A percentile compares a stretch with the other conserved stretches of the same genome.
Conservation (phyloP, 2,888 invertebrate genomes). For the Diogma glabrata region DNA sequence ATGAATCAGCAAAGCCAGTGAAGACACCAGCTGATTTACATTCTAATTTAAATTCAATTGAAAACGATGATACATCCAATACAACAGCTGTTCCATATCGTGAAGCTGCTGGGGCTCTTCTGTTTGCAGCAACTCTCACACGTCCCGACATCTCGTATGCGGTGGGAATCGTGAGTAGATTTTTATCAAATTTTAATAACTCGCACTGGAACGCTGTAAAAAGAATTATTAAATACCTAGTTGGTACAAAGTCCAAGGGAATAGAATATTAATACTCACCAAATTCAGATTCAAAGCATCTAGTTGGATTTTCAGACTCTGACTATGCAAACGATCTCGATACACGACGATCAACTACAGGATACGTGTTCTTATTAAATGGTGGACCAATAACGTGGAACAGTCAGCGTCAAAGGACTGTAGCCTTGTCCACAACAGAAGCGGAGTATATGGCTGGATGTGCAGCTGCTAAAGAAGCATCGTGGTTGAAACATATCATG, state of each 20-base stretch:
- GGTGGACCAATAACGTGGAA: neutral
- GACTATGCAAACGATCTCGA: neutral
- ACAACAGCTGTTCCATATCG: conserved; percentile 6
- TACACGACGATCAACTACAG: neutral
- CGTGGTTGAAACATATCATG: neutral
- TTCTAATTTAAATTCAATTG: neutral
- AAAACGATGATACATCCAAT: neutral
- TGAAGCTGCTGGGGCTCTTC: conserved; percentile 20
- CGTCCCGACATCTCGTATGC: conserved; percentile 22
- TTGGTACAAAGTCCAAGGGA: neutral
- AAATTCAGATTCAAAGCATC: neutral
- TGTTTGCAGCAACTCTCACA: conserved; percentile 18
- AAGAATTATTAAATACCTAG: conserved; percentile 3
- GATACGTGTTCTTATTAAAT: neutral
- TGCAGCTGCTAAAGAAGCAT: neutral
- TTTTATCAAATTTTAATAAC: conserved; percentile 6
- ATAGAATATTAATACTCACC: neutral
- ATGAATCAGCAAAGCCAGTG: no score
- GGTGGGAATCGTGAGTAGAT: conserved; percentile 19
- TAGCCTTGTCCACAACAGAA: neutral
- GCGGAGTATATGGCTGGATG: neutral
- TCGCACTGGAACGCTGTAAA: neutral
- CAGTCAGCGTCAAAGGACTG: neutral
- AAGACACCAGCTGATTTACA: conserved; percentile 15
- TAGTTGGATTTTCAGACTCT: neutral